These are phyloP conservation scores for Junonia oenone DNA, from an alignment of 2,888 invertebrate genomes.

Conservation along the genomic window DNA sequence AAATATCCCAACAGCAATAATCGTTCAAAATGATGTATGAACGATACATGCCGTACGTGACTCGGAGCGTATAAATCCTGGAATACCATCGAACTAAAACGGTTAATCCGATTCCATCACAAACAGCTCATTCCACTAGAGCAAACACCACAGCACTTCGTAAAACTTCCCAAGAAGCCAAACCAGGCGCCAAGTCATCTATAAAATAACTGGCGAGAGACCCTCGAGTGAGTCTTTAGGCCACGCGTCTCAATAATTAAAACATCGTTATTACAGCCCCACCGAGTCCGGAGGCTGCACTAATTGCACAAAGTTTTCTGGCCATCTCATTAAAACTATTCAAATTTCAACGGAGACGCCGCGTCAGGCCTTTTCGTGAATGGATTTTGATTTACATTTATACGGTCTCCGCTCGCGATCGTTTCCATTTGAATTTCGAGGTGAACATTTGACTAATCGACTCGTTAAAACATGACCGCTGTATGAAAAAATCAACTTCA, in stretches of 20 bases:
- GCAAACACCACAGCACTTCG: neutral
- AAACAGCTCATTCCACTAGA: neutral
- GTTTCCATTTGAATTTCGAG: neutral
- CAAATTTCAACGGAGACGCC: conserved; percentile 36
- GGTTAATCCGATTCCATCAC: neutral
- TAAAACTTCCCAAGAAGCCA: neutral
- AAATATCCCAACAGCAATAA: neutral
- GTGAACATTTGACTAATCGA: conserved; percentile 9
- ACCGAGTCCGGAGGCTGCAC: conserved; percentile 32
- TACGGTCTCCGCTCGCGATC: neutral
- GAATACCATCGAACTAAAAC: neutral
- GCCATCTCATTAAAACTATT: conserved; percentile 55
- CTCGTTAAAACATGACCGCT: neutral
- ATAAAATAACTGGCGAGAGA: conserved; percentile 15
- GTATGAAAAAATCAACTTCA: neutral
- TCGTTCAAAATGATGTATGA: neutral
- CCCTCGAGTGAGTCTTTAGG: conserved; percentile 26
- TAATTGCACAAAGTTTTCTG: conserved; percentile 55
- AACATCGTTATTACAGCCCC: conserved; percentile 37
- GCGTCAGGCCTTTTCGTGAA: conserved; percentile 28
- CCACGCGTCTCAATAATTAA: conserved; percentile 37
- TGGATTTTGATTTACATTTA: conserved; percentile 19
- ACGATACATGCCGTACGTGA: neutral
- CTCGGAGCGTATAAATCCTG: neutral
- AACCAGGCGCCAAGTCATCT: conserved; percentile 3